Percentiles rank a stretch among this genome's conserved stretches.
Conservation (phyloP, 2,888 invertebrate genomes). For the Pharmacophagus antenor region DNA sequence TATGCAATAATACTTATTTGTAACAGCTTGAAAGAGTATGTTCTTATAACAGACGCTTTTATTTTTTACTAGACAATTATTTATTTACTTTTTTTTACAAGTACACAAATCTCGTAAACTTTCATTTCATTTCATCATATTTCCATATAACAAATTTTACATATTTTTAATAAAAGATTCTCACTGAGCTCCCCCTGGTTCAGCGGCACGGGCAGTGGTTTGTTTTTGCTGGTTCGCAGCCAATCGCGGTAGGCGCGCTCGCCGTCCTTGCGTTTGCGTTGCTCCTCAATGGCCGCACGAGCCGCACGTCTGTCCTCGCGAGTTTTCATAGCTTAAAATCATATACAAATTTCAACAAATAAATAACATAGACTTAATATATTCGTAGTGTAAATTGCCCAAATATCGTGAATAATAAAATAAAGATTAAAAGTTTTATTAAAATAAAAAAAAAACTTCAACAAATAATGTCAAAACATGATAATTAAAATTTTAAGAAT, state of each 20-base stretch:
- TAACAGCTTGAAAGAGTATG: too few species aligned
- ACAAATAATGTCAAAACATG: too few species aligned
- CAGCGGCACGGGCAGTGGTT: slow-evolving; percentile 82
- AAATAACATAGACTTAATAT: background rate
- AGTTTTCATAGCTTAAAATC: slow-evolving; percentile 54
- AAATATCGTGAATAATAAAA: background rate
- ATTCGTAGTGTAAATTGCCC: background rate
- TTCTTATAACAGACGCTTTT: too few species aligned
- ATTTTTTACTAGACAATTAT: too few species aligned
- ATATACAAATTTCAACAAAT: slow-evolving; percentile 12
- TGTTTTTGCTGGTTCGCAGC: slow-evolving; percentile 82
- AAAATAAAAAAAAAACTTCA: too few species aligned
- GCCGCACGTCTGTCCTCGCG: slow-evolving; percentile 71
- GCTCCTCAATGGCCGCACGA: slow-evolving; percentile 74
- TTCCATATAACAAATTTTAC: background rate
- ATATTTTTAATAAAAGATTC: slow-evolving; percentile 30
- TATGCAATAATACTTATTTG: too few species aligned
- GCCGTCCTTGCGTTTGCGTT: slow-evolving; percentile 75
- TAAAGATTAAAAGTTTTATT: background rate
- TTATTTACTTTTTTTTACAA: too few species aligned
- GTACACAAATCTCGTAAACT: too few species aligned
- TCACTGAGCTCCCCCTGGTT: slow-evolving; percentile 83
- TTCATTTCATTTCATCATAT: too few species aligned
- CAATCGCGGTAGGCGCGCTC: slow-evolving; percentile 83
- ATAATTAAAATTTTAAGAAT: too few species aligned